Evolutionary conservation across 2,113 vertebrate genomes (phyloP).

Genomic region (Daboia siamensis): DNA sequence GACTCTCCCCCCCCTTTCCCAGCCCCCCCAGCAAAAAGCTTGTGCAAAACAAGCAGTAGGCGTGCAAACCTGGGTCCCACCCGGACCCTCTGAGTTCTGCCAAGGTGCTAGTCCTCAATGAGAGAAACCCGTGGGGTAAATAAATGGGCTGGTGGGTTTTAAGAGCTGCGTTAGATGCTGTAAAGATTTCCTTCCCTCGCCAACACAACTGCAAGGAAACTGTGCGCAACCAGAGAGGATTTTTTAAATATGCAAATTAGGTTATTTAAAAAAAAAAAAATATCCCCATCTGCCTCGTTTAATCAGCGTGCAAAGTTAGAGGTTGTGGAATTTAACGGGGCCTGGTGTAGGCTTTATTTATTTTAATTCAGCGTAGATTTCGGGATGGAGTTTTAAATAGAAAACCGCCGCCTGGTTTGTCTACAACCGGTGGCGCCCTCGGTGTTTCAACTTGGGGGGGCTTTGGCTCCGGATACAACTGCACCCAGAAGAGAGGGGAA

Average conservation of each 20-base stretch:
- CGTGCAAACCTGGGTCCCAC: background rate
- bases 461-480: background rate
- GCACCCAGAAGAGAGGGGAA: background rate
- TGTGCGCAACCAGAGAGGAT: background rate
- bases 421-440: too few relatives aligned
- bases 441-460: too few relatives aligned
- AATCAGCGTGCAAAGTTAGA: background rate
- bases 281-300: background rate
- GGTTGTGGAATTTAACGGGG: background rate
- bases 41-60: slow-evolving; percentile 62
- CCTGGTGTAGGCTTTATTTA: background rate
- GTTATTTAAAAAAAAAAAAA: background rate
- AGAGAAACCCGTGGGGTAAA: background rate
- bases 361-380: background rate
- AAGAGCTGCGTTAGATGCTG: background rate
- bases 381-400: background rate
- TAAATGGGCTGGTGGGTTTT: background rate
- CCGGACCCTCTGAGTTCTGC: too few relatives aligned
- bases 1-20: background rate
- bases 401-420: background rate
- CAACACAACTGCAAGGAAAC: background rate
- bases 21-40: slow-evolving; percentile 37
- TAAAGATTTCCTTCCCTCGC: background rate
- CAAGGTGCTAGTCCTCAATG: background rate
- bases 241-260: too few relatives aligned